Evolutionary conservation across 2,797 vertebrate genomes (phyloP).

Genomic region (Neosilurus mollespiculum): DNA sequence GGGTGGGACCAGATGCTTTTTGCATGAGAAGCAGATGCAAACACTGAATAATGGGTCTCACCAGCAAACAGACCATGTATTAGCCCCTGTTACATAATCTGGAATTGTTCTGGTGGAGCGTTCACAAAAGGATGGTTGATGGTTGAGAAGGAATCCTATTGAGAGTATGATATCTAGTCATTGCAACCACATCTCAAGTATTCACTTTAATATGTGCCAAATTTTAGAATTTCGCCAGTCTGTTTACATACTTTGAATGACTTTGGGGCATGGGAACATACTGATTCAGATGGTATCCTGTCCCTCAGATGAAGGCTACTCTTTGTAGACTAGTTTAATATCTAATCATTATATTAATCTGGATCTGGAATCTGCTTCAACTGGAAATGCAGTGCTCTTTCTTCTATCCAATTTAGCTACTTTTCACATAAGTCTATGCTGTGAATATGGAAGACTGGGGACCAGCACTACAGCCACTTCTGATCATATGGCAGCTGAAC

Average conservation of each 20-base stretch:
- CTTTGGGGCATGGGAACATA: neutral
- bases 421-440: neutral
- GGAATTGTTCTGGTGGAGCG: constrained; percentile 14
- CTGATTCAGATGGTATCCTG: neutral
- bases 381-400: neutral
- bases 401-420: neutral
- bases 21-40: constrained; percentile 43
- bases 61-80: constrained; percentile 26
- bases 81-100: constrained; percentile 21
- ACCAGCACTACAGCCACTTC: neutral
- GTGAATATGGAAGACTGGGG: neutral
- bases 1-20: constrained; percentile 19
- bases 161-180: neutral
- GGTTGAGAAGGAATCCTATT: neutral
- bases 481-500: neutral
- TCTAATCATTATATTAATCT: neutral
- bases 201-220: too few species aligned
- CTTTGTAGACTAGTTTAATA: neutral
- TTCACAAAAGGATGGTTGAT: constrained; percentile 18
- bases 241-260: neutral
- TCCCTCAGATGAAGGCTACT: neutral
- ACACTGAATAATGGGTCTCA: constrained; percentile 23
- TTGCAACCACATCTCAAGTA: neutral
- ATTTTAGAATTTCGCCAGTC: too few species aligned
- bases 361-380: neutral